These are phyloP conservation scores for Chrysolina americana DNA, from an alignment of 2,888 invertebrate genomes.

Conservation along the genomic window DNA sequence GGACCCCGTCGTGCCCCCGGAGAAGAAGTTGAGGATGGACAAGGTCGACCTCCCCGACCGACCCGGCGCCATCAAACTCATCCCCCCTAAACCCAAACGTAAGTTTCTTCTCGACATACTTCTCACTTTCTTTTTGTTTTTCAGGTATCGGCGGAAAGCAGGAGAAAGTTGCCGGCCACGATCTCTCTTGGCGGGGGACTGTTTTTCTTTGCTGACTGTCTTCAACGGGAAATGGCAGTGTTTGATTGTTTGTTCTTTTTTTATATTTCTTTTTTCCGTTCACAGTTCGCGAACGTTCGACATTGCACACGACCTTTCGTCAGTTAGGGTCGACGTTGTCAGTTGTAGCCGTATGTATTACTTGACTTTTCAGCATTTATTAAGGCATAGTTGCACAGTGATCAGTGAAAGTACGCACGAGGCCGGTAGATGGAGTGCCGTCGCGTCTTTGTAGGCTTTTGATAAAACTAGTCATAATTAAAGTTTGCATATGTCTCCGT, in stretches of 20 bases:
- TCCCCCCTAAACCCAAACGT: slow-evolving; percentile 92
- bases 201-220: slow-evolving; percentile 55
- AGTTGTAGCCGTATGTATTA: slow-evolving; percentile 37
- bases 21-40: slow-evolving; percentile 83
- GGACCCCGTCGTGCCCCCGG: slow-evolving; percentile 72
- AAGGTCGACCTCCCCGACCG: slow-evolving; percentile 74
- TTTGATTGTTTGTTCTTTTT: slow-evolving; percentile 48
- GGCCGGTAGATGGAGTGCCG: slow-evolving; percentile 38
- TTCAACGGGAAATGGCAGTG: slow-evolving; percentile 51
- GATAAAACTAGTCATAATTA: slow-evolving; percentile 41
- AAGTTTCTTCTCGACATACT: slow-evolving; percentile 73
- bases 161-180: slow-evolving; percentile 51
- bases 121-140: slow-evolving; percentile 60
- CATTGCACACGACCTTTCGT: slow-evolving; percentile 18
- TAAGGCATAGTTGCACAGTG: slow-evolving; percentile 38
- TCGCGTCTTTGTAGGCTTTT: slow-evolving; percentile 49
- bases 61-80: slow-evolving; percentile 88
- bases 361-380: slow-evolving; percentile 34
- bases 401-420: slow-evolving; percentile 36
- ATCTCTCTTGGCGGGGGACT: slow-evolving; percentile 51
- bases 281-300: slow-evolving; percentile 45
- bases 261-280: slow-evolving; percentile 47
- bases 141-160: slow-evolving; percentile 55
- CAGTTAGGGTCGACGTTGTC: slow-evolving; percentile 24
- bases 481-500: slow-evolving; percentile 53